phyloP scores from a whole-genome alignment of 2,113 vertebrate species.

The Dicrurus megarhynchus region DNA sequence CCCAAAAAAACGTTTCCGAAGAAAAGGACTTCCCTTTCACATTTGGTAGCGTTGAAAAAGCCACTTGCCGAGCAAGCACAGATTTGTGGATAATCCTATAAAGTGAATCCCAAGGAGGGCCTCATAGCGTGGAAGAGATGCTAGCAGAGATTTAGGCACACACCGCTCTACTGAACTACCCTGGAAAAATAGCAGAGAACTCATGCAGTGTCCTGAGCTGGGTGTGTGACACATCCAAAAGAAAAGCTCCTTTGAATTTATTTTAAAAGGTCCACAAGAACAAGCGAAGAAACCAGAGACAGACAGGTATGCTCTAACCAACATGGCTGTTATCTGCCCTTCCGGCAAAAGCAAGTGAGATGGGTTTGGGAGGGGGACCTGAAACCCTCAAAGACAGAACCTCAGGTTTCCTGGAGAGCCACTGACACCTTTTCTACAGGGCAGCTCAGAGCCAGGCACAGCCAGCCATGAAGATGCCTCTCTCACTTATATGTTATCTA shows the following conservation, averaged over 20 bases:
- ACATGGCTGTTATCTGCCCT: neutral
- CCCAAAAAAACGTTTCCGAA: neutral
- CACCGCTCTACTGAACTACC: rapidly evolving
- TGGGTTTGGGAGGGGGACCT: neutral
- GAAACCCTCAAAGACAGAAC: neutral
- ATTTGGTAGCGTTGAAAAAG: neutral
- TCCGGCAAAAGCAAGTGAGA: neutral
- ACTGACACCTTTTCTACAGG: neutral
- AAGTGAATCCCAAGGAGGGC: neutral
- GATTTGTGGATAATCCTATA: neutral
- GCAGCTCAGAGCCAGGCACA: neutral
- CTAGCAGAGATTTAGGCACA: neutral
- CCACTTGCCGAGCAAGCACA: neutral
- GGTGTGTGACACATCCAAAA: neutral
- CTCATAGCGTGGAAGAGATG: neutral
- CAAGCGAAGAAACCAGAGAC: neutral
- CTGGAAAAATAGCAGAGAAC: neutral
- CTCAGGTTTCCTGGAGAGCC: neutral
- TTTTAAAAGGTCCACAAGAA: neutral
- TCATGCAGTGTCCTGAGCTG: neutral
- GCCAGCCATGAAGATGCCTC: neutral
- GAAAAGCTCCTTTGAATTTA: neutral
- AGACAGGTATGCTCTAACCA: neutral
- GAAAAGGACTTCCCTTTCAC: neutral
- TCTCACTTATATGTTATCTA: neutral